A percentile compares a stretch with the other conserved stretches of the same genome.
These are phyloP conservation scores for Argyresthia goedartella DNA, from an alignment of 2,888 invertebrate genomes.

Conservation along the genomic window DNA sequence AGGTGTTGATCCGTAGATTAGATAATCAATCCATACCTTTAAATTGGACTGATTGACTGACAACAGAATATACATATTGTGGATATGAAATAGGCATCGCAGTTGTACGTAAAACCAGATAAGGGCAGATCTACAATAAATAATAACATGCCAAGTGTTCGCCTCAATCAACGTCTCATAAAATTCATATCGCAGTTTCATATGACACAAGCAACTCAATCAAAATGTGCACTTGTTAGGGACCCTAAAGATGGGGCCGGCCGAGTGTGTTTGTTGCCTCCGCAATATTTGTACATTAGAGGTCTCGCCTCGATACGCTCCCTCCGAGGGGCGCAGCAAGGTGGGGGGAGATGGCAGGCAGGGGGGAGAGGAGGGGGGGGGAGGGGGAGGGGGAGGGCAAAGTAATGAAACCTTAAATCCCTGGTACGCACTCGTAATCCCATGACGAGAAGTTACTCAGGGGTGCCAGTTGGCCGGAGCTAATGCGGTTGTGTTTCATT, in stretches of 20 bases:
- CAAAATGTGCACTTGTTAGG: constrained; percentile 46
- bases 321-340: constrained; percentile 17
- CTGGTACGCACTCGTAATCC: constrained; percentile 68
- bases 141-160: no score
- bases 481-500: constrained; percentile 68
- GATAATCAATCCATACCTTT: no score
- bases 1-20: no score
- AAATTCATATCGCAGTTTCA: constrained; percentile 43
- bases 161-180: constrained; percentile 24
- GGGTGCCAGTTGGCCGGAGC: constrained; percentile 63
- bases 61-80: no score
- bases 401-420: constrained; percentile 72
- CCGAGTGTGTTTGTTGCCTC: constrained; percentile 66
- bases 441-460: constrained; percentile 55
- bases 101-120: no score
- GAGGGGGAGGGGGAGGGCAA: constrained; percentile 16
- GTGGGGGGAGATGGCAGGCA: background rate
- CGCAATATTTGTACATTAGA: constrained; percentile 72
- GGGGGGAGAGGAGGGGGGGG: background rate
- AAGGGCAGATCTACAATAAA: no score
- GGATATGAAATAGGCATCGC: background rate
- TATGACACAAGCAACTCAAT: constrained; percentile 42
- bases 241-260: constrained; percentile 18
- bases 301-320: constrained; percentile 63
- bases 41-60: no score